These are phyloP conservation scores for Hemibagrus wyckioides DNA, from an alignment of 2,113 vertebrate species.

Conservation along the genomic window DNA sequence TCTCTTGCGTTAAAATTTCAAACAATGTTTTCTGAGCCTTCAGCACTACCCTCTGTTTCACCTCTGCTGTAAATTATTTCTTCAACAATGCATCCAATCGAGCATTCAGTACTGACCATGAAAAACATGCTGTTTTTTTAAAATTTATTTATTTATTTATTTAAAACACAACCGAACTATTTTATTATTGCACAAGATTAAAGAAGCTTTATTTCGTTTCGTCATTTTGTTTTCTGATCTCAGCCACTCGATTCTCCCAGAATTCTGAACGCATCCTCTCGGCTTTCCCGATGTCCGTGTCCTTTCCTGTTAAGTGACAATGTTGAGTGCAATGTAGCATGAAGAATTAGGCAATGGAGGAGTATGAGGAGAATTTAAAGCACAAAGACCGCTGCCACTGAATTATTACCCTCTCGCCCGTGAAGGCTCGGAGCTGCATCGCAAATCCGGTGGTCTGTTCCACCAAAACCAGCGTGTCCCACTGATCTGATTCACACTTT, in stretches of 20 bases:
- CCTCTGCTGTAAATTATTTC: background rate
- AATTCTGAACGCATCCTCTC: background rate
- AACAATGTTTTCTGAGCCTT: background rate
- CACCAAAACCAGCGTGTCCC: too few relatives aligned
- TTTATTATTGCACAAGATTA: background rate
- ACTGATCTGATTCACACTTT: background rate
- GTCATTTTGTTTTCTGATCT: background rate
- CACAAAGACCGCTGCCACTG: background rate
- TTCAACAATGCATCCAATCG: background rate
- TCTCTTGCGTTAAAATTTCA: slow-evolving; percentile 15
- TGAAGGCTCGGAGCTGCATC: slow-evolving; percentile 13
- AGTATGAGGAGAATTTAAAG: slow-evolving; percentile 55
- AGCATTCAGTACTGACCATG: background rate
- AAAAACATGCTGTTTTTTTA: too few relatives aligned
- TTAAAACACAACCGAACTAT: background rate
- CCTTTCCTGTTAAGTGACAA: slow-evolving; percentile 46
- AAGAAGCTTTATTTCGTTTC: background rate
- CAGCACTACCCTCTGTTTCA: background rate
- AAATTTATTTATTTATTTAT: too few relatives aligned
- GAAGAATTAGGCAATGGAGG: slow-evolving; percentile 42
- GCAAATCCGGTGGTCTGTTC: background rate
- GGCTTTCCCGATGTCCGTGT: slow-evolving; percentile 34
- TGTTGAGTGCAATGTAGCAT: slow-evolving; percentile 43
- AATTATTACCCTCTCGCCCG: slow-evolving; percentile 30
- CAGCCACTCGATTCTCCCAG: background rate